Conservation (phyloP, 2,888 invertebrate species). For the Apeira syringaria region DNA sequence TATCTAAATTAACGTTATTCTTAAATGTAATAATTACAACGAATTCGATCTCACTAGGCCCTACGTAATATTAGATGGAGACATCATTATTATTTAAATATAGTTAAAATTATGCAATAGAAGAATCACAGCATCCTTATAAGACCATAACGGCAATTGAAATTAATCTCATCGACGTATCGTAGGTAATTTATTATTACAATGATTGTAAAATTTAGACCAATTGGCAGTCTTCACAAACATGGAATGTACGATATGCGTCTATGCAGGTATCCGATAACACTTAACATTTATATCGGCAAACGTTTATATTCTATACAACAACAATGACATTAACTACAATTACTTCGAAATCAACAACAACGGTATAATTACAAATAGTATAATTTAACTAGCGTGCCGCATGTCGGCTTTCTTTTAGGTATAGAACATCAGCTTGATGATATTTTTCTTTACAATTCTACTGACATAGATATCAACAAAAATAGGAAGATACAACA, state of each 20-base stretch:
- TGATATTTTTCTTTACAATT: slow-evolving; percentile 29
- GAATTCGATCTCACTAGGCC: slow-evolving; percentile 80
- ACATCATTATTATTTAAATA: slow-evolving; percentile 61
- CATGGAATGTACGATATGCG: slow-evolving; percentile 84
- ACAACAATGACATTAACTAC: slow-evolving; percentile 76
- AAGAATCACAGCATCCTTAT: slow-evolving; percentile 82
- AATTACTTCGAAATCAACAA: slow-evolving; percentile 62
- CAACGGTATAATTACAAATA: slow-evolving; percentile 43
- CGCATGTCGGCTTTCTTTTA: slow-evolving; percentile 25
- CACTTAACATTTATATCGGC: slow-evolving; percentile 77
- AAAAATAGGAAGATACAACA: too few relatives aligned
- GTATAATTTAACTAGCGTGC: slow-evolving; percentile 33
- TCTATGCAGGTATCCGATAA: slow-evolving; percentile 81
- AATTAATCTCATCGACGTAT: slow-evolving; percentile 80
- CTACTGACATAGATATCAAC: too few relatives aligned
- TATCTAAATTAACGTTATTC: slow-evolving; percentile 71
- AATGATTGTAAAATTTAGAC: slow-evolving; percentile 83
- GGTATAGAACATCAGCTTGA: slow-evolving; percentile 24
- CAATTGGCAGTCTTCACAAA: slow-evolving; percentile 83
- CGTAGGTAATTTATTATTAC: slow-evolving; percentile 75
- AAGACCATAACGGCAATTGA: slow-evolving; percentile 81
- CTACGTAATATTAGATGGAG: slow-evolving; percentile 78
- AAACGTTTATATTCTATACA: slow-evolving; percentile 74
- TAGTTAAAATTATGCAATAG: slow-evolving; percentile 80
- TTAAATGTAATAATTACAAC: slow-evolving; percentile 72